These are phyloP conservation scores for Ichneumoninae sp. DNA, from an alignment of 2,888 invertebrate genomes.

Conservation along the genomic window DNA sequence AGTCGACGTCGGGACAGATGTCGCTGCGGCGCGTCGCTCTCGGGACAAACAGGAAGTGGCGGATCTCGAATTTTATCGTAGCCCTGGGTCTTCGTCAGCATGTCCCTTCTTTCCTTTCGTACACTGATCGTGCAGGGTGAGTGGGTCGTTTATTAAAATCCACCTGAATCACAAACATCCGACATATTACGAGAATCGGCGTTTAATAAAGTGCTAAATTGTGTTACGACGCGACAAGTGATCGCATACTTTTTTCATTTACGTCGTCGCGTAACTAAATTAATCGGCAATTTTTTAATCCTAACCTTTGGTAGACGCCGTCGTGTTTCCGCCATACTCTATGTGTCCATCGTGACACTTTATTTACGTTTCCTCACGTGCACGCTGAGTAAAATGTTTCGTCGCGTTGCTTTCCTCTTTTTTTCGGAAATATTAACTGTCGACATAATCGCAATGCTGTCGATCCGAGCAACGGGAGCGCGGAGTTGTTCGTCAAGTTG, in stretches of 20 bases:
- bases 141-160: constrained; percentile 65
- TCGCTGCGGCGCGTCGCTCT: background rate
- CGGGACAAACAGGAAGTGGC: constrained; percentile 29
- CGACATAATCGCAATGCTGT: background rate
- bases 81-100: constrained; percentile 60
- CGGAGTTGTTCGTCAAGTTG: background rate
- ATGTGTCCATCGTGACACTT: constrained; percentile 37
- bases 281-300: constrained; percentile 49
- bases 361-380: constrained; percentile 51
- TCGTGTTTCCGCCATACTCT: constrained; percentile 22
- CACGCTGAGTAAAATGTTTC: constrained; percentile 44
- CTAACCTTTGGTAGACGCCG: constrained; percentile 53
- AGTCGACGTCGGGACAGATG: constrained; percentile 26
- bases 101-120: constrained; percentile 71
- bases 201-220: constrained; percentile 33
- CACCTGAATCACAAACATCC: constrained; percentile 64
- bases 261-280: constrained; percentile 10
- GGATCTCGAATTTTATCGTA: constrained; percentile 47
- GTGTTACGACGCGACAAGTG: constrained; percentile 42
- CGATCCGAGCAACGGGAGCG: background rate
- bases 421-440: background rate
- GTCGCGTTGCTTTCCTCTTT: background rate
- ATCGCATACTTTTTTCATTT: constrained; percentile 45
- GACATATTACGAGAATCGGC: constrained; percentile 30
- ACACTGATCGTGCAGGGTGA: constrained; percentile 70